Evolutionary conservation across 53 echinoderm and acorn worm genomes (phyloP).

Genomic region (Antedon mediterranea): DNA sequence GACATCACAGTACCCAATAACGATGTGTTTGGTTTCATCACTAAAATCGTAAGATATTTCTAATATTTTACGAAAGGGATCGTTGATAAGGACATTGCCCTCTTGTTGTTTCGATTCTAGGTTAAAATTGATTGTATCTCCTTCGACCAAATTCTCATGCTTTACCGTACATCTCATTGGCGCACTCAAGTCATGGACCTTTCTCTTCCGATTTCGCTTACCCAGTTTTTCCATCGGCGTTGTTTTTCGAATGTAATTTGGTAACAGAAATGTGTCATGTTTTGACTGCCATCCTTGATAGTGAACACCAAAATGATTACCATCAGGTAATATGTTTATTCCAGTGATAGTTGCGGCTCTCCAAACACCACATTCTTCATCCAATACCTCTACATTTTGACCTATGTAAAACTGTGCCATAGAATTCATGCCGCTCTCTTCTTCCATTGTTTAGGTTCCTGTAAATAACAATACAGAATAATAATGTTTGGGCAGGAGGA

Average conservation of each 20-base stretch:
- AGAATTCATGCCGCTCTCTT: no score
- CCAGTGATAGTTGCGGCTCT: neutral
- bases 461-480: no score
- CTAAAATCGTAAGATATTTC: neutral
- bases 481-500: no score
- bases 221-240: neutral
- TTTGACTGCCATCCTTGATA: constrained; percentile 5
- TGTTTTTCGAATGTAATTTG: neutral
- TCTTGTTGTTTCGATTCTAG: neutral
- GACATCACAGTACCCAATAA: no score
- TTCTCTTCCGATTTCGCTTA: constrained; percentile 8
- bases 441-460: no score
- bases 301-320: constrained; percentile 1
- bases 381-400: constrained; percentile 3
- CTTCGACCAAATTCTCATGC: constrained; percentile 8
- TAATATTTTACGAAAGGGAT: constrained; percentile 4
- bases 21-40: no score
- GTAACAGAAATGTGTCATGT: neutral
- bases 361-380: constrained; percentile 10
- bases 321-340: neutral
- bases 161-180: neutral
- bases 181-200: neutral
- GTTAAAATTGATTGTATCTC: constrained; percentile 1
- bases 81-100: constrained; percentile 11
- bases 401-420: neutral